Evolutionary conservation across 2,797 vertebrate genomes (phyloP).

Genomic region (Diglossa cyanea): DNA sequence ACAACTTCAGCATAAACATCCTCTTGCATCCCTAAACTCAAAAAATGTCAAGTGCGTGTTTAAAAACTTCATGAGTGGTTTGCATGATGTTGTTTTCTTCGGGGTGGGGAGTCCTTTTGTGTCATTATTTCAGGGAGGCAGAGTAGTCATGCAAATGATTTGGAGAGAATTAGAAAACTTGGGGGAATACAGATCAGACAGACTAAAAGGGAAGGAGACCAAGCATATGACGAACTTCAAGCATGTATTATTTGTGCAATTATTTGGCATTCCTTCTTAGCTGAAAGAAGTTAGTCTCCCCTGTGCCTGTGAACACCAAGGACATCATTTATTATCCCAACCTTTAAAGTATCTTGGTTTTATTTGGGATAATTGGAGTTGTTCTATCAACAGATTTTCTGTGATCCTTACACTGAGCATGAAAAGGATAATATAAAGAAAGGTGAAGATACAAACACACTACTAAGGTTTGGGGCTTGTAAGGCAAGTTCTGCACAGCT

Average conservation of each 20-base stretch:
- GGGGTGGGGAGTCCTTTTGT: neutral
- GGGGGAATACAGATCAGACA: conserved; percentile 1
- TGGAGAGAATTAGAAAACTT: neutral
- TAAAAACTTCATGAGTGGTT: neutral
- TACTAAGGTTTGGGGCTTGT: conserved; percentile 1
- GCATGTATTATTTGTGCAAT: neutral
- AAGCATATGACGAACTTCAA: conserved; percentile 1
- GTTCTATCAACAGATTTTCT: conserved; percentile 8
- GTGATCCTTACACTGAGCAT: neutral
- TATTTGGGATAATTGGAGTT: conserved; percentile 31
- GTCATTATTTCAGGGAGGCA: neutral
- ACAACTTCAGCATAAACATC: neutral
- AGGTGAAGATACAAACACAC: neutral
- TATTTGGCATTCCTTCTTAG: conserved; percentile 31
- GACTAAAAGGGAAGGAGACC: neutral
- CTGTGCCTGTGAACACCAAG: neutral
- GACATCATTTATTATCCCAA: neutral
- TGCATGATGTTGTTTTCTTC: neutral
- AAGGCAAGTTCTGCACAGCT: conserved; percentile 10
- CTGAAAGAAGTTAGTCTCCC: neutral
- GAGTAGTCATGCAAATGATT: neutral
- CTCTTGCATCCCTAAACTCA: neutral
- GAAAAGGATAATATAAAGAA: conserved; percentile 9
- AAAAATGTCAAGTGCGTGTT: neutral
- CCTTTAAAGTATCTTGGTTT: neutral